Evolutionary conservation across 2,888 invertebrate genomes (phyloP), one percentile per base, ranked within the genome.

Genomic region (Drosophila maculinotata): DNA sequence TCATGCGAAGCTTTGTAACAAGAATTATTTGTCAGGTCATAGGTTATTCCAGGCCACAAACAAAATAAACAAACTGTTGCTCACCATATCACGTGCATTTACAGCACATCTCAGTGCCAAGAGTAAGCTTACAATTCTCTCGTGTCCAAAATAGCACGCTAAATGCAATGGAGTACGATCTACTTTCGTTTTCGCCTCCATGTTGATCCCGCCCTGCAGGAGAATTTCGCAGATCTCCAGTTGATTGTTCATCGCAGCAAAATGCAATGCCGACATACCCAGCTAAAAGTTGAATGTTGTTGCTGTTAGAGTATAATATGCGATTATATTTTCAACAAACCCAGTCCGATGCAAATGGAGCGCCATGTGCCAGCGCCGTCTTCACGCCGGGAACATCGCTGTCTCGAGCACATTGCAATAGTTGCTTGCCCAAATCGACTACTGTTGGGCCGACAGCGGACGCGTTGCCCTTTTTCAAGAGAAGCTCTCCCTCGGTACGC

Each of bases 321-420:
- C 53, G 2, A 25, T 25, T 20, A 12, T 7, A 7, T 9, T n/a
- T 10, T 9, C 7, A n/a, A 51, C 90, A 88, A 92, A 97, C 97
- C 97, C 98, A 98, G 91, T 98, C 98, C 2, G 97, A 95, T 8
- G 96, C 96, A 89, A 98, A 97, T 23, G 98, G 97, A 42, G 98
- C 97, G 44, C 98, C 98, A 91, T 95, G 94, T 25, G 94, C 94
- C 93, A 98, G 94, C 60, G 98, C 93, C 39, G 94, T 93, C 62
- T 95, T 93, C 17, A 98, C 96, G 72, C 94, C 94, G 62, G 94
- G 93, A 3, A 95, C 94, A 90, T 97, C 95, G 1, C 97, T 97
- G 73, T 95, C 94, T 76, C 95, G 94, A 36, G 97, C 95, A 52
- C 95, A 95, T 88, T 95, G 94, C 75, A 98, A 92, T 85, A 98